phyloP scores from a whole-genome alignment of 1,140 invertebrate genomes.

The Onthophagus taurus region DNA sequence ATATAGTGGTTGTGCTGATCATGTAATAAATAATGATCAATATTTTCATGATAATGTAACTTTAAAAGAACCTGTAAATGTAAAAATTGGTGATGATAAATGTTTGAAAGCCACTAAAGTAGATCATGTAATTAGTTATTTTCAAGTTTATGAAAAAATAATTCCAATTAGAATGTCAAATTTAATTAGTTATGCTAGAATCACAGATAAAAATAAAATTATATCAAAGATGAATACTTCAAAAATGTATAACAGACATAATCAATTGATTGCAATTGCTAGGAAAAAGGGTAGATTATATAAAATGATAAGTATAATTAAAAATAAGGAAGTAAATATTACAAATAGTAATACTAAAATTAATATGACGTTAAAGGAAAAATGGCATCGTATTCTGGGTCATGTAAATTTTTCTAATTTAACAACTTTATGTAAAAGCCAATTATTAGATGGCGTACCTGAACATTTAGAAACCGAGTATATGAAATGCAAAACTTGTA shows the following conservation, averaged over 20 bases:
- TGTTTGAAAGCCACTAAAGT: slow-evolving; percentile 31
- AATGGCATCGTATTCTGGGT: slow-evolving; percentile 31
- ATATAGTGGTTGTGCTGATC: slow-evolving; percentile 36
- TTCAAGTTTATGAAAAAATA: no score
- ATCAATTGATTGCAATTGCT: slow-evolving; percentile 25
- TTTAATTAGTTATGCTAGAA: no score
- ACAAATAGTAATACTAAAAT: not conserved
- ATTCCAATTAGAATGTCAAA: no score
- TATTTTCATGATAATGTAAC: slow-evolving; percentile 29
- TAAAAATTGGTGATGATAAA: slow-evolving; percentile 25
- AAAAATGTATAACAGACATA: slow-evolving; percentile 22
- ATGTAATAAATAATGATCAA: slow-evolving; percentile 33
- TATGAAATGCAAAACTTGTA: slow-evolving; percentile 21
- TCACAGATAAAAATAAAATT: slow-evolving; percentile 26
- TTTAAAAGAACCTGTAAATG: slow-evolving; percentile 25
- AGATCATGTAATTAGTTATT: no score
- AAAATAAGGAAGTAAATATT: slow-evolving; percentile 12
- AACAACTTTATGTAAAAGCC: slow-evolving; percentile 27
- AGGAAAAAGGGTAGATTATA: slow-evolving; percentile 14
- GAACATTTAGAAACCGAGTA: slow-evolving; percentile 18
- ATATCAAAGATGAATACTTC: slow-evolving; percentile 19
- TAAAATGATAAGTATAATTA: slow-evolving; percentile 15
- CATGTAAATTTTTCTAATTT: slow-evolving; percentile 34
- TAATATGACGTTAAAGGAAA: slow-evolving; percentile 24
- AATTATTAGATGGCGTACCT: slow-evolving; percentile 21